A percentile compares a stretch with the other conserved stretches of the same genome.
phyloP scores from a whole-genome alignment of 2,888 invertebrate species.

The Pachliopta kotzebuea region DNA sequence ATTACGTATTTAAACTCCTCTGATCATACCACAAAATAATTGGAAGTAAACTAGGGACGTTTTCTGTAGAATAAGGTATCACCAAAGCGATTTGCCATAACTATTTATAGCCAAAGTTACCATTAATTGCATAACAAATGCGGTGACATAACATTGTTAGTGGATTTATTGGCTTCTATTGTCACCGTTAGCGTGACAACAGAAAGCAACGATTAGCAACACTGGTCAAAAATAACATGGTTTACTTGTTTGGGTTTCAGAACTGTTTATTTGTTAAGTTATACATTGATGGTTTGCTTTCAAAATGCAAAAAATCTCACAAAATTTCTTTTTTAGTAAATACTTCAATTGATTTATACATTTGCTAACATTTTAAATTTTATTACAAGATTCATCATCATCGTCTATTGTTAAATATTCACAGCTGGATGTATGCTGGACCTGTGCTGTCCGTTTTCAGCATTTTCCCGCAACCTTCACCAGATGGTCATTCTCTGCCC shows the following conservation, averaged over 20 bases:
- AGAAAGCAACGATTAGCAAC: slow-evolving; percentile 50
- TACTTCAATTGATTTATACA: no score
- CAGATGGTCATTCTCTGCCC: no score
- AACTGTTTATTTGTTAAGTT: slow-evolving; percentile 51
- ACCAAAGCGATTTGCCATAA: slow-evolving; percentile 36
- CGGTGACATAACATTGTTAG: slow-evolving; percentile 64
- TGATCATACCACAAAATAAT: neutral
- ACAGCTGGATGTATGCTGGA: no score
- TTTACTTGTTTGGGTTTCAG: slow-evolving; percentile 62
- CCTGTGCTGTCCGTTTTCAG: no score
- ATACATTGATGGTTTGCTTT: neutral
- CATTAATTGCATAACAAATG: slow-evolving; percentile 75
- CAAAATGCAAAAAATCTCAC: neutral
- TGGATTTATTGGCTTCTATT: slow-evolving; percentile 72
- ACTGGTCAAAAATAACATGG: slow-evolving; percentile 53
- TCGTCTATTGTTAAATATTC: no score
- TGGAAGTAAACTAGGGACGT: neutral
- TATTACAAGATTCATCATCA: no score
- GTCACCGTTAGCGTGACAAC: slow-evolving; percentile 52
- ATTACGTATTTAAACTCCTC: neutral
- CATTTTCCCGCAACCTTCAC: no score
- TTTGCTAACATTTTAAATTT: no score
- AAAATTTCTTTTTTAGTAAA: neutral
- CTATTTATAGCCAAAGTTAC: slow-evolving; percentile 43
- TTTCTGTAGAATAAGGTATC: neutral